Evolutionary conservation across 2,888 invertebrate genomes (phyloP), one percentile per base, ranked within the genome.

Genomic region (Nebria brevicollis): DNA sequence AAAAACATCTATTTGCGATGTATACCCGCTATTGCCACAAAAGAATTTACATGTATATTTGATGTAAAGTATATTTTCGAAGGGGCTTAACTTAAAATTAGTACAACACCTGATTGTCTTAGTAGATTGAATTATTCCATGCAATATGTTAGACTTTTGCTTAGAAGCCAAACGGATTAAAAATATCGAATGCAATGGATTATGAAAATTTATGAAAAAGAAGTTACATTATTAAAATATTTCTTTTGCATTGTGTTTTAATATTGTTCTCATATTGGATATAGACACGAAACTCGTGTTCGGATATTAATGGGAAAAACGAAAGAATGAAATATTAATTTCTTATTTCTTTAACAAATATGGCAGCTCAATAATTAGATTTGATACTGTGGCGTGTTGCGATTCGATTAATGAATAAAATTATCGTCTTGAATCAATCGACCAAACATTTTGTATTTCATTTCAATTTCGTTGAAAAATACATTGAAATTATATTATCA

Each of bases 381-480:
- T 80, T 80, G 80, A 74, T 80, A 80, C 72, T 68, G 72, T 80
- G 75, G 80, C 80, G 80, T 80, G 80, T 80, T 75, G 80, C 80
- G 75, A 80, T 80, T 80, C 80, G 80, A 80, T 80, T 80, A 80
- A 80, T 80, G 80, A 80, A 80, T 80, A 80, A 80, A 80, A 80
- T 80, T 80, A 80, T 80, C 80, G 80, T 80, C 72, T 66, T n/a
- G 15, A 80, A 70, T 80, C 72, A 75, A 80, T 80, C 80, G 80
- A 80, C 75, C 75, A 80, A 80, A 80, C 75, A 80, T 75, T 54
- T 54, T 54, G 54, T 54, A 54, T 54, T 54, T 54, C 54, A 54
- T 54, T 54, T 54, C 54, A 54, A 54, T 54, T 54, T 13, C 8
- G 54, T 54, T 54, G 20, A 20, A 70, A 70, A 70, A 70, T 70